These are phyloP conservation scores for Vireo griseus DNA, from an alignment of 2,797 vertebrate species.

Conservation along the genomic window DNA sequence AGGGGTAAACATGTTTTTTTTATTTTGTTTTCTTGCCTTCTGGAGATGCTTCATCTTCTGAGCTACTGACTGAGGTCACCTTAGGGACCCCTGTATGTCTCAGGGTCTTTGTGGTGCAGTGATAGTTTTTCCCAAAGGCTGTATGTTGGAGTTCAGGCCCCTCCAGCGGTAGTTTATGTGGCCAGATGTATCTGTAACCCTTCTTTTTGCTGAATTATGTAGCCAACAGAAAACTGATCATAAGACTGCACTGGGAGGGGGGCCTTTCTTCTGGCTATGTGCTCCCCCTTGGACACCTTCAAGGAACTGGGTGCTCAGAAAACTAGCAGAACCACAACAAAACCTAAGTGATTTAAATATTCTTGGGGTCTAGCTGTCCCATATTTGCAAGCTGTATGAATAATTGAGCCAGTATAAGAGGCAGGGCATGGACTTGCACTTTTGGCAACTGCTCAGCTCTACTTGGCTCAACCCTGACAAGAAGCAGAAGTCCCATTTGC, in stretches of 20 bases:
- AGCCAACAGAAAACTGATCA: background rate
- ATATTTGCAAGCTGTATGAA: background rate
- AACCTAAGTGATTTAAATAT: background rate
- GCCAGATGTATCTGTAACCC: background rate
- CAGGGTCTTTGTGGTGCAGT: background rate
- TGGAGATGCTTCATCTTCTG: background rate
- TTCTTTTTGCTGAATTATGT: background rate
- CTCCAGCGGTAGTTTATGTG: background rate
- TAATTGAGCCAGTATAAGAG: background rate
- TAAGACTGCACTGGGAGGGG: background rate
- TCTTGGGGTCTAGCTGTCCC: background rate
- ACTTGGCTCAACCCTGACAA: background rate
- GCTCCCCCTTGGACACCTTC: background rate
- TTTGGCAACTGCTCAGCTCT: background rate
- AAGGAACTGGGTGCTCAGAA: background rate
- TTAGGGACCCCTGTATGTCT: background rate
- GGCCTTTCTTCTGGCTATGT: background rate
- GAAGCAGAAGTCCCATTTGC: background rate
- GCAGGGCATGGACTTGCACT: background rate
- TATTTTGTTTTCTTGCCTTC: background rate
- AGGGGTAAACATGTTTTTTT: background rate
- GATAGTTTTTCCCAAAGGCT: background rate
- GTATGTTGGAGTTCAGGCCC: background rate
- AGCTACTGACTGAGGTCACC: background rate
- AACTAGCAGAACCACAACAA: background rate